Evolutionary conservation across 2,888 invertebrate genomes (phyloP), one percentile per base, ranked within the genome.

Genomic region (Cordilura impudica): DNA sequence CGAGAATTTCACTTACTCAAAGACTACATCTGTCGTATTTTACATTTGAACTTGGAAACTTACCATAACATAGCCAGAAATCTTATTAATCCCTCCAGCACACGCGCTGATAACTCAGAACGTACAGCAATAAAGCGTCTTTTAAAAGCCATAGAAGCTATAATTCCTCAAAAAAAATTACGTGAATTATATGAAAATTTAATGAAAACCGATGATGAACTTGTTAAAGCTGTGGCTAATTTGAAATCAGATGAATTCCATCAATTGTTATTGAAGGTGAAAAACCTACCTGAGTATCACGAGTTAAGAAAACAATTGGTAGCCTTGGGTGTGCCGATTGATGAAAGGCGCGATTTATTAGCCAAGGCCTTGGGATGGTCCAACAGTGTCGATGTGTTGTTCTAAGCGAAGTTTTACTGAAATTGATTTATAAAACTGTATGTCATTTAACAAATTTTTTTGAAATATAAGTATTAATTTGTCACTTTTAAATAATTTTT

Each of bases 231-330:
- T 0, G 83, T 87, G 31, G 83, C 81, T 1, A 82, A 73, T 12
- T 63, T 85, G 6, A 81, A 83, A 4, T 82, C 87, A n/a, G n/a
- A 65, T 0, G 84, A 85, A 51, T 87, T 85, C 78, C 83, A 84
- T 43, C 76, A 73, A 16, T 26, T 80, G 31, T 5, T 69, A 8
- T 60, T 43, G 47, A 72, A 73, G 65, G 16, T 80, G 2, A 67
- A 49, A 16, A 73, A 73, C 70, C 75, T 79, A 3, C 43, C 74
- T 2, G 71, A 54, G 0, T 75, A 71, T 21, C 61, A 47, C n/a
- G 56, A 35, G 4, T 49, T 79, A 8, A 18, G 47, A 4, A 12
- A 61, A n/a, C 10, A 54, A 16, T 45, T 79, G 16, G 63, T 18
- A 16, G 49, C 10, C n/a, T 61, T 79, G 45, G 86, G 86, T 7